phyloP scores from a whole-genome alignment of 1,140 invertebrate species.

The Bombus consobrinus region DNA sequence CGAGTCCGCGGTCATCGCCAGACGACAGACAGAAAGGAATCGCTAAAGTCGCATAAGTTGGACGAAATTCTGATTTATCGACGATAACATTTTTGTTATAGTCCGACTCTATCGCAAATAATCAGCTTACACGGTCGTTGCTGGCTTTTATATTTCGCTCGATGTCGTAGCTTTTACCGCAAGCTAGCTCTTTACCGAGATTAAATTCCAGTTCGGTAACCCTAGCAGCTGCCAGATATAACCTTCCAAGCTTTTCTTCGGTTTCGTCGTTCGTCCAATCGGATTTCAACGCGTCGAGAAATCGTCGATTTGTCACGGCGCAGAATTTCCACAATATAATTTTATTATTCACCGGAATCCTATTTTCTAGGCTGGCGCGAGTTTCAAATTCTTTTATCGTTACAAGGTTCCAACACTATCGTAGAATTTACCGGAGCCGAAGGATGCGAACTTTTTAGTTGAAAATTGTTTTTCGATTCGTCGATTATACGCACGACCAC shows the following conservation, averaged over 20 bases:
- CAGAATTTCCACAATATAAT: not conserved
- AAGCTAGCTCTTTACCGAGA: not conserved
- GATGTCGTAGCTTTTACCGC: not conserved
- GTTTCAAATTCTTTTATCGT: not conserved
- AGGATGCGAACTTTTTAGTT: too few species aligned
- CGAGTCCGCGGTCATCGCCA: too few species aligned
- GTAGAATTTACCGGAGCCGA: not conserved
- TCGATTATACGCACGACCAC: too few species aligned
- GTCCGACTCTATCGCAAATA: not conserved
- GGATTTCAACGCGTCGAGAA: constrained; percentile 3
- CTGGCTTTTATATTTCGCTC: not conserved
- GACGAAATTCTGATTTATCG: not conserved
- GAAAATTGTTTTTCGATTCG: too few species aligned
- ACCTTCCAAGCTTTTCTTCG: constrained; percentile 24
- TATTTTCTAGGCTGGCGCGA: not conserved
- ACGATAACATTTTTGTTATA: not conserved
- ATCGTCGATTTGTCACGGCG: not conserved
- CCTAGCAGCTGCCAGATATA: not conserved
- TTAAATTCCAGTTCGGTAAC: constrained; percentile 14
- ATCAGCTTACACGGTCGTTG: not conserved
- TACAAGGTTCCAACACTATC: not conserved
- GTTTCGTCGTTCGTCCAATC: constrained; percentile 14
- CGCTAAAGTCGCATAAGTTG: too few species aligned
- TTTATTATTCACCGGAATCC: constrained; percentile 21
- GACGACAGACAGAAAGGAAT: too few species aligned